Conservation (phyloP, 2,797 vertebrate species). For the Syndactyla subalaris region DNA sequence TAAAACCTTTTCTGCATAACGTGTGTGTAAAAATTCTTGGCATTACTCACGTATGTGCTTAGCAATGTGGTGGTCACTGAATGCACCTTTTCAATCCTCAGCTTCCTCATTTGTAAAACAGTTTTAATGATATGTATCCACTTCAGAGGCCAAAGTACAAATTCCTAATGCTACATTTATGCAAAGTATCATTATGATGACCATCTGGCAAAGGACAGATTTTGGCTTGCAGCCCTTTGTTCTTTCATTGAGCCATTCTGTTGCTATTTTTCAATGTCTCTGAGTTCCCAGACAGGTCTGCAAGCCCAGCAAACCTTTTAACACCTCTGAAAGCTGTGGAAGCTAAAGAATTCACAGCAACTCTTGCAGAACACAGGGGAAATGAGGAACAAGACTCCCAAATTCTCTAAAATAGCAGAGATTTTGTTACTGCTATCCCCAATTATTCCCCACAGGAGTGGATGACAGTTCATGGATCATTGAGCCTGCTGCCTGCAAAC, state of each 20-base stretch:
- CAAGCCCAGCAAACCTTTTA: slow-evolving; percentile 51
- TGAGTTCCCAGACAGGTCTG: slow-evolving; percentile 9
- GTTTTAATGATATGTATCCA: slow-evolving; percentile 23
- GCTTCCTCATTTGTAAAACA: not conserved
- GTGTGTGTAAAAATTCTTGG: not conserved
- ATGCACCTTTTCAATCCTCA: not conserved
- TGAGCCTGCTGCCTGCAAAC: slow-evolving; percentile 22
- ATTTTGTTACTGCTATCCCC: slow-evolving; percentile 14
- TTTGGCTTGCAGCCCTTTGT: slow-evolving; percentile 53
- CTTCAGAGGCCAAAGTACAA: slow-evolving; percentile 41
- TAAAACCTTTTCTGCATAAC: not conserved
- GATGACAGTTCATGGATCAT: slow-evolving; percentile 26
- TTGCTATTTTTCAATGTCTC: slow-evolving; percentile 25
- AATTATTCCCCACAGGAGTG: slow-evolving; percentile 38
- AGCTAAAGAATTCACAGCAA: slow-evolving; percentile 23
- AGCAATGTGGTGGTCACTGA: not conserved
- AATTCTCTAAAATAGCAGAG: slow-evolving; percentile 43
- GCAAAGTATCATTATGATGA: slow-evolving; percentile 29
- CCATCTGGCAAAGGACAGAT: slow-evolving; percentile 53
- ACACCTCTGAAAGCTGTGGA: slow-evolving; percentile 45
- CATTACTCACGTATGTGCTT: not conserved
- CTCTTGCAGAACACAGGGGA: slow-evolving; percentile 19
- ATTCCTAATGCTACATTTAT: slow-evolving; percentile 40
- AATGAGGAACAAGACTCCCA: not conserved
- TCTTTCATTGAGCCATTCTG: slow-evolving; percentile 13